Evolutionary conservation across 2,113 vertebrate species (phyloP).

Genomic region (Triplophysa siluroides): DNA sequence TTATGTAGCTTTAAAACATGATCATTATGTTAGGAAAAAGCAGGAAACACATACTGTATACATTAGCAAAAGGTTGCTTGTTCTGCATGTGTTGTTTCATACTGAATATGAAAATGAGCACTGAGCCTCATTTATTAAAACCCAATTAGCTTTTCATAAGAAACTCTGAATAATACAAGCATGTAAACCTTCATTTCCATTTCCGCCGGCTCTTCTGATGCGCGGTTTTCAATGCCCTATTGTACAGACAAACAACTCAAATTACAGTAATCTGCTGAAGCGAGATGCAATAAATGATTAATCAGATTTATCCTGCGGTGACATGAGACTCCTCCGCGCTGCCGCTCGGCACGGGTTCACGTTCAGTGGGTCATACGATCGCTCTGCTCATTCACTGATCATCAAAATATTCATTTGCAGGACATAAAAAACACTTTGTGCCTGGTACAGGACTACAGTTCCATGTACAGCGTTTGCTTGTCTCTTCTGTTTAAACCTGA

Average conservation of each 20-base stretch:
- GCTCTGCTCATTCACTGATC: neutral
- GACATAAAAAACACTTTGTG: conserved; percentile 10
- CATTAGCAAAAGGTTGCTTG: no score
- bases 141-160: neutral
- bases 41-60: no score
- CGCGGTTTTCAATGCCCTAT: neutral
- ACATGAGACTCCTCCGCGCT: conserved; percentile 10
- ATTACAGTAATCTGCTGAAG: conserved; percentile 29
- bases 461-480: neutral
- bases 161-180: conserved; percentile 9
- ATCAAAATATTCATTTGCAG: neutral
- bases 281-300: conserved; percentile 41
- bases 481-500: neutral
- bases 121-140: neutral
- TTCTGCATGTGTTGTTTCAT: neutral
- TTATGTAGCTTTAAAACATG: neutral
- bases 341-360: neutral
- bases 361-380: neutral
- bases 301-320: conserved; percentile 21
- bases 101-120: neutral
- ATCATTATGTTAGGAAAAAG: neutral
- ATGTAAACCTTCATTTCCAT: conserved; percentile 1
- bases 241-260: conserved; percentile 24
- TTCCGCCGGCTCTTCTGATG: neutral
- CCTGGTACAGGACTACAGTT: neutral